Evolutionary conservation across 2,888 invertebrate species (phyloP), one percentile per base, ranked within the genome.

Genomic region (Andrena dorsata): DNA sequence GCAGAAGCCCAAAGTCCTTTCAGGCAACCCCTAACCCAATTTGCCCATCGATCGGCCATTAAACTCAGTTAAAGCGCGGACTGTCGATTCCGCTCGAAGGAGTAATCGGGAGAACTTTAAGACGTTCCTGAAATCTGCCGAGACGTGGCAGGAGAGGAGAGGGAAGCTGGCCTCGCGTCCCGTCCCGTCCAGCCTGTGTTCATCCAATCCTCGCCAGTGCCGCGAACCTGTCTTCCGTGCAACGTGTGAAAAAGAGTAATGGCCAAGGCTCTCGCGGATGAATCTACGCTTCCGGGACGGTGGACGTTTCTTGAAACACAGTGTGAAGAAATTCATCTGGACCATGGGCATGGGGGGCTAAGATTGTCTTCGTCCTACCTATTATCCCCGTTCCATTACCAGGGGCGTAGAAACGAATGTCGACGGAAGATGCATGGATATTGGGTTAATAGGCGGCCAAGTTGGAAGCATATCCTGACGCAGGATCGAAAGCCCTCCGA

Each of bases 11-110:
- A 75, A 86, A 88, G 88, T 90, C 90, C 91, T 90, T 91, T 91
- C 86, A 89, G 82, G 85, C 87, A 88, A 87, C 88, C 84, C 88
- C 90, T 90, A 91, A 92, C 90, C 87, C 82, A 91, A 92, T 92
- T 92, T 92, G 82, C 87, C 84, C 90, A 86, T 90, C 89, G 87
- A 89, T 85, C 88, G 86, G 76, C 90, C 88, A 86, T 92, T 92
- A 91, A 88, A 90, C 86, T 82, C 86, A 90, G 88, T 90, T 90
- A 90, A 84, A 85, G 82, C 71, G 76, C 63, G 32, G 66, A 41
- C 68, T 75, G 72, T 56, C 76, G 84, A 80, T 81, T 83, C 74
- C 74, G 74, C 65, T 77, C 30, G 13, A 47, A 41, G 47, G 61
- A 61, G 70, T 61, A 30, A 26, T 28, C 63, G n/a, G 20, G 30